Evolutionary conservation across 2,797 vertebrate species (phyloP), one percentile per base, ranked within the genome.

Genomic region (Antrozous pallidus): DNA sequence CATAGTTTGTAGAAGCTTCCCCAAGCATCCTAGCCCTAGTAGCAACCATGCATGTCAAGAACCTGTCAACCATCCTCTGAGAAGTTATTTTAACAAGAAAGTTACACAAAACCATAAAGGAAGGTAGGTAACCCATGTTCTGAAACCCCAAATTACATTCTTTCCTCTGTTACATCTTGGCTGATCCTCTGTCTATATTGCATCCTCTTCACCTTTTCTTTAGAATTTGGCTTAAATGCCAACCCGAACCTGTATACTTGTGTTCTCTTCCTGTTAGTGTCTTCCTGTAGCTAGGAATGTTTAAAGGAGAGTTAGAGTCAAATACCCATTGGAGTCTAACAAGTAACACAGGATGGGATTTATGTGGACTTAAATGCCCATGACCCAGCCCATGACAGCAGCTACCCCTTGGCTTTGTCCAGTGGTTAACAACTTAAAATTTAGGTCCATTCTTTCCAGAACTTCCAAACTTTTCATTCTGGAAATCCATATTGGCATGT

Each of bases 41-140:
- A 56, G 24, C 38, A 54, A 6, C 78, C 40, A 36, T 36, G 26
- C 38, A n/a, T 83, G 20, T 63, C 31, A 31, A 88, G 33, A 94
- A 69, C 49, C 67, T 90, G 28, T n/a, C 24, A 65, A 26, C 31
- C 70, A 36, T 42, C 61, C 11, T 88, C 40, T 82, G 22, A 42
- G 54, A 65, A 87, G 71, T 47, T 88, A 84, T 20, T 83, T 90
- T 90, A 71, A 69, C 22, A 83, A 75, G 33, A 73, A 90, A 73
- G n/a, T 54, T 79, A 65, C 7, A 16, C 77, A 92, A 79, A 79
- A 75, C 45, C 69, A 7, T 81, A 14, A 81, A 22, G 77, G 36
- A 90, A 63, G 22, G 12, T 31, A 80, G 17, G 28, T 33, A 69
- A 16, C n/a, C 24, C 54, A 7, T 88, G 16, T 90, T 38, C 49